phyloP scores from a whole-genome alignment of 2,113 vertebrate species.

The Pelmatolapia mariae region DNA sequence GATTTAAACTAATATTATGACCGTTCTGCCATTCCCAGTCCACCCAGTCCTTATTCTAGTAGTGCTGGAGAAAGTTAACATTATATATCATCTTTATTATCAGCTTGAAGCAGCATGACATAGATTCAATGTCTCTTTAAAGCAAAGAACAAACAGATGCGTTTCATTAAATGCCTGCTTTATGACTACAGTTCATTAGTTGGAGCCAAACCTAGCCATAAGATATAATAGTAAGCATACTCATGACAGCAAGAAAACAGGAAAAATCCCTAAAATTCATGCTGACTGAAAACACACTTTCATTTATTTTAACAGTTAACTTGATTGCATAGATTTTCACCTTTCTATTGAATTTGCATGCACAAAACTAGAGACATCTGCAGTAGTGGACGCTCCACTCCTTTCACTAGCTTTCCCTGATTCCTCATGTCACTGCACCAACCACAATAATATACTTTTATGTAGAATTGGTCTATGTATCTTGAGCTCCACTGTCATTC shows the following conservation, averaged over 20 bases:
- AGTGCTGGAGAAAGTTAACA: not conserved
- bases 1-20: not conserved
- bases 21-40: not conserved
- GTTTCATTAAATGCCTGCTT: not conserved
- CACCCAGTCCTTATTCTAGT: not conserved
- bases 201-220: not conserved
- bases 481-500: not conserved
- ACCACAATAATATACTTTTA: not conserved
- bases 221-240: not conserved
- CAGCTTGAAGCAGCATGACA: not conserved
- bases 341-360: not conserved
- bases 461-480: not conserved
- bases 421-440: not conserved
- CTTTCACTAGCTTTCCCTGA: not conserved
- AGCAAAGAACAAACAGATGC: not conserved
- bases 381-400: not conserved
- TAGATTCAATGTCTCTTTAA: not conserved
- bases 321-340: not conserved
- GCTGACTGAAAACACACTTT: not conserved
- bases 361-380: not conserved
- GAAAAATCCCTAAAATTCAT: not conserved
- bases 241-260: not conserved
- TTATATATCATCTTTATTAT: not conserved
- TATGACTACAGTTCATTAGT: not conserved
- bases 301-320: not conserved